Evolutionary conservation across 2,888 invertebrate genomes (phyloP).

Genomic region (Corythucha ciliata): DNA sequence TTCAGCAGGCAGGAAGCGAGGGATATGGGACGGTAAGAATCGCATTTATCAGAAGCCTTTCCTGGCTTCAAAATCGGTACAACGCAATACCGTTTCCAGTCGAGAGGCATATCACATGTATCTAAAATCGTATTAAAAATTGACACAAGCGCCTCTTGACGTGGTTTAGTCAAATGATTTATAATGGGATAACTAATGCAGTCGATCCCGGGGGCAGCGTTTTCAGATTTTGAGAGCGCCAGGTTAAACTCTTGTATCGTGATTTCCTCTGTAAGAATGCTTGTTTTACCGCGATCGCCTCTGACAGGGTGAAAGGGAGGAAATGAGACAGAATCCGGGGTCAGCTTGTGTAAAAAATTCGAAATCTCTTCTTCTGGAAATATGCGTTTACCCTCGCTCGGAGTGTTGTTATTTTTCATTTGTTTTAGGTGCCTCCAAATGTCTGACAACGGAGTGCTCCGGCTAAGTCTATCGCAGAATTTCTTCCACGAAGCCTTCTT

Average conservation of each 20-base stretch:
- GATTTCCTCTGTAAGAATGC: background rate
- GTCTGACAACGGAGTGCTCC: background rate
- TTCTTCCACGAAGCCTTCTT: background rate
- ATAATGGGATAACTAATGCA: constrained; percentile 19
- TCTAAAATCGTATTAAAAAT: no score
- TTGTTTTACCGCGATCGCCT: no score
- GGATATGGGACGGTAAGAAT: constrained; percentile 27
- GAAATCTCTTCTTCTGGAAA: background rate
- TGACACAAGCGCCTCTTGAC: no score
- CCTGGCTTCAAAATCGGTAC: constrained; percentile 21
- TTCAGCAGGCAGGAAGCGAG: constrained; percentile 22
- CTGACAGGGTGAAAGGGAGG: background rate
- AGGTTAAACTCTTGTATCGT: constrained; percentile 6
- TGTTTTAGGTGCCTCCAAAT: constrained; percentile 1
- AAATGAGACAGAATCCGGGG: background rate
- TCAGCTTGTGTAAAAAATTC: background rate
- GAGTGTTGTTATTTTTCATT: background rate
- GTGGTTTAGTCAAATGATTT: constrained; percentile 14
- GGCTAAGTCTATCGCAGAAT: background rate
- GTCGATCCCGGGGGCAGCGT: constrained; percentile 22
- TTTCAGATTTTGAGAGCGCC: background rate
- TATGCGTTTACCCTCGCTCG: background rate
- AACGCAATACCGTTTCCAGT: constrained; percentile 17
- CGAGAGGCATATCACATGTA: background rate
- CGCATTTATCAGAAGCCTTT: constrained; percentile 15